Conservation (phyloP, 2,888 invertebrate genomes). For the Mongoloraphidia duomilia region DNA sequence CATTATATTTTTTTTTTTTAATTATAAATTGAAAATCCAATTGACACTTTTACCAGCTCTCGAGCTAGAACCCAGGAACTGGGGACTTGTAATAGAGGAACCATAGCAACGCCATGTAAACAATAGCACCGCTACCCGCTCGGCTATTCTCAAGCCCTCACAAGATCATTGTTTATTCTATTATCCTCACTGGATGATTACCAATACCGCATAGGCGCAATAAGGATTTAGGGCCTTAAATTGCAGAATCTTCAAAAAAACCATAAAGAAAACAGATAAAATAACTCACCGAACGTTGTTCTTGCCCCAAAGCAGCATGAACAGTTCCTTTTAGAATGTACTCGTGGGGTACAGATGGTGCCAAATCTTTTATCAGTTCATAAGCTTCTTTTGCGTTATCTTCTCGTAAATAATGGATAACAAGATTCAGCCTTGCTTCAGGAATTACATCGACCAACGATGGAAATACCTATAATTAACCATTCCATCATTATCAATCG, state of each 20-base stretch:
- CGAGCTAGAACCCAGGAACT: too few relatives aligned
- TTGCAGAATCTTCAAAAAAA: neutral
- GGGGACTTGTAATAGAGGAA: too few relatives aligned
- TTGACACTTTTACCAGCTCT: too few relatives aligned
- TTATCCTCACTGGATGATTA: neutral
- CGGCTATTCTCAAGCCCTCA: too few relatives aligned
- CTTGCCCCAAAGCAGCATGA: constrained; percentile 85
- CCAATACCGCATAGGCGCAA: neutral
- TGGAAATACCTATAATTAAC: constrained; percentile 48
- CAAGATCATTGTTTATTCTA: neutral
- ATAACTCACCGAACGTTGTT: constrained; percentile 66
- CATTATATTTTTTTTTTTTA: too few relatives aligned
- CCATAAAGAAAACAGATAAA: neutral
- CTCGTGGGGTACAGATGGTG: constrained; percentile 88
- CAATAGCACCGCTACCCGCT: too few relatives aligned
- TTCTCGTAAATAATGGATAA: constrained; percentile 83
- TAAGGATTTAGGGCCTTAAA: too few relatives aligned
- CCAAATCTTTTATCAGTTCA: constrained; percentile 75
- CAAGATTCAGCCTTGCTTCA: constrained; percentile 90
- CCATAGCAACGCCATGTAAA: too few relatives aligned
- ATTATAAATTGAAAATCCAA: too few relatives aligned
- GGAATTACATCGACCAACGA: constrained; percentile 87
- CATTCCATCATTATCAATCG: too few relatives aligned
- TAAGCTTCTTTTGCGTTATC: constrained; percentile 82
- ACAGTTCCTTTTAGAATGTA: constrained; percentile 95